Evolutionary conservation across 2,888 invertebrate species (phyloP), one percentile per base, ranked within the genome.

Genomic region (Agrotis ipsilon): DNA sequence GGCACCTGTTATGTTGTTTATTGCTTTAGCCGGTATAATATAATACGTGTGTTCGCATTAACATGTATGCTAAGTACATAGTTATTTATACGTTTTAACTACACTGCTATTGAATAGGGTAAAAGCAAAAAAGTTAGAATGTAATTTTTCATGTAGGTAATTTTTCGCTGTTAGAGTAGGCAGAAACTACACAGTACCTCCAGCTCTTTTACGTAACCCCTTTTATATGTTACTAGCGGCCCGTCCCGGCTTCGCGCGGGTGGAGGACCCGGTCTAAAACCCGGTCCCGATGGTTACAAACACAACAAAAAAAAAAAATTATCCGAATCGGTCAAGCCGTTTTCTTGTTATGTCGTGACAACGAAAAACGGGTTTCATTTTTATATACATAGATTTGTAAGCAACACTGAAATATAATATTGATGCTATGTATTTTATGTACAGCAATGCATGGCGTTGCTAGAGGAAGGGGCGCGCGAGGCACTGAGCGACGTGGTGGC

Each of bases 391-490:
- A n/a, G n/a, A n/a, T 68, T 6, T 16, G 52, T 32, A 24, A 16
- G 21, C 43, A 0, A 32, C 48, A 39, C 24, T 57, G 7, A 6
- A 4, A 46, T 21, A 39, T 59, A 6, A 4, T 68, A 52, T 7
- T 60, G 6, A 61, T 49, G 27, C 1, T 24, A 46, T 59, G 21
- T 39, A 11, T 68, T 54, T 21, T 43, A 21, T 66, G 51, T 94
- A 63, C 95, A 98, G 98, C 96, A 97, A 90, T 98, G 98, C 92
- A 96, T 98, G 91, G 94, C 97, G 72, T 94, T 98, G 59, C 95
- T 99, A 90, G 99, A 99, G 84, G 96, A 97, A 61, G 99, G 99
- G 66, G 99, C 99, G 80, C 97, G 97, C 84, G 99, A 99, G 92
- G 98, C 99, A 3, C 96, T 99, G 79, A 97, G 97, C 75, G 99